phyloP scores from a whole-genome alignment of 2,113 vertebrate species.

The Corythoichthys intestinalis region DNA sequence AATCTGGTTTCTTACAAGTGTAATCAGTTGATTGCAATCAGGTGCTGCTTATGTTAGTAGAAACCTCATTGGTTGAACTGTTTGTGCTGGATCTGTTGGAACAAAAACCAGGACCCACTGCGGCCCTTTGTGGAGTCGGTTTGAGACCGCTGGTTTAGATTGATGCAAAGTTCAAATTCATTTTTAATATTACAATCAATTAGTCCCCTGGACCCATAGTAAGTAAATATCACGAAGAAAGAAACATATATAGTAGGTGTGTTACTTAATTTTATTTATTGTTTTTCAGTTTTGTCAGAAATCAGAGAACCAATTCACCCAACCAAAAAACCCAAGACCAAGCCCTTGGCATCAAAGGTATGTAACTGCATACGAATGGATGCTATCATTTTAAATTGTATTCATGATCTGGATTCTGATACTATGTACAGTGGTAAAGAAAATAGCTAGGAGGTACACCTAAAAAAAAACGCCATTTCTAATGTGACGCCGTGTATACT shows the following conservation, averaged over 20 bases:
- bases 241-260: not conserved
- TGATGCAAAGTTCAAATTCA: not conserved
- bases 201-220: not conserved
- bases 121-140: no score
- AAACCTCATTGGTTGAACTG: no score
- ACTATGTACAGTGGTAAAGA: not conserved
- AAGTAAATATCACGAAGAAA: not conserved
- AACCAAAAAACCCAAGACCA: constrained; percentile 84
- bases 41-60: no score
- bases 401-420: not conserved
- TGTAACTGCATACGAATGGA: constrained; percentile 7
- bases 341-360: constrained; percentile 82
- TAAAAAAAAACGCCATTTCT: no score
- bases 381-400: not conserved
- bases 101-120: no score
- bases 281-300: constrained; percentile 83
- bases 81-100: no score
- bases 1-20: no score
- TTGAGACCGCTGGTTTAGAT: no score
- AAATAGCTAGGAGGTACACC: not conserved
- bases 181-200: not conserved
- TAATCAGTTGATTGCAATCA: no score
- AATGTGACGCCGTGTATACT: no score
- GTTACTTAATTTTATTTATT: not conserved
- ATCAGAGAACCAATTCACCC: constrained; percentile 84